These are phyloP conservation scores for Mobula birostris DNA, from an alignment of 2,113 vertebrate genomes.

Conservation along the genomic window DNA sequence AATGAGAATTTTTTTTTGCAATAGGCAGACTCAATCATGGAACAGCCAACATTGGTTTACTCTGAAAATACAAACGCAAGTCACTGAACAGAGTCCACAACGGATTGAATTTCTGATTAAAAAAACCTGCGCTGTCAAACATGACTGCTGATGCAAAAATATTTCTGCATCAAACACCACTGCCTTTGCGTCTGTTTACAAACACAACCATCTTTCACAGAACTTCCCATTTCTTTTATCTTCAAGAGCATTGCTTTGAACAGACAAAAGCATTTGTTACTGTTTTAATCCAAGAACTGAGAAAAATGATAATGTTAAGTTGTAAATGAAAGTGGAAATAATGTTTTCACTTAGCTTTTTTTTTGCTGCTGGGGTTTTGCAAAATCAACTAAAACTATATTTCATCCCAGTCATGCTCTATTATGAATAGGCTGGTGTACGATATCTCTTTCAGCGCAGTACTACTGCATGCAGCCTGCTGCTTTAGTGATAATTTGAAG, in stretches of 20 bases:
- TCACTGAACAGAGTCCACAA: background rate
- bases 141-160: background rate
- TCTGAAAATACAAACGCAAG: background rate
- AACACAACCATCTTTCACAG: background rate
- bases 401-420: background rate
- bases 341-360: background rate
- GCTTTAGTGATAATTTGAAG: background rate
- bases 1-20: background rate
- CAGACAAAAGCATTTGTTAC: background rate
- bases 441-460: background rate
- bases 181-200: background rate
- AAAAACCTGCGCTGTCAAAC: background rate
- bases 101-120: background rate
- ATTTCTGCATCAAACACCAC: background rate
- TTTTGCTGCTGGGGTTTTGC: background rate
- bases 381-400: background rate
- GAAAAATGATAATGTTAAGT: background rate
- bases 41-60: background rate
- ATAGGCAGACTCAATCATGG: background rate
- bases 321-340: background rate
- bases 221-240: background rate
- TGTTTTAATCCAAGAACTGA: background rate
- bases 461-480: background rate
- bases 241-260: background rate
- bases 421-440: background rate